Evolutionary conservation across 2,797 vertebrate genomes (phyloP).

Genomic region (Hylomyscus alleni): DNA sequence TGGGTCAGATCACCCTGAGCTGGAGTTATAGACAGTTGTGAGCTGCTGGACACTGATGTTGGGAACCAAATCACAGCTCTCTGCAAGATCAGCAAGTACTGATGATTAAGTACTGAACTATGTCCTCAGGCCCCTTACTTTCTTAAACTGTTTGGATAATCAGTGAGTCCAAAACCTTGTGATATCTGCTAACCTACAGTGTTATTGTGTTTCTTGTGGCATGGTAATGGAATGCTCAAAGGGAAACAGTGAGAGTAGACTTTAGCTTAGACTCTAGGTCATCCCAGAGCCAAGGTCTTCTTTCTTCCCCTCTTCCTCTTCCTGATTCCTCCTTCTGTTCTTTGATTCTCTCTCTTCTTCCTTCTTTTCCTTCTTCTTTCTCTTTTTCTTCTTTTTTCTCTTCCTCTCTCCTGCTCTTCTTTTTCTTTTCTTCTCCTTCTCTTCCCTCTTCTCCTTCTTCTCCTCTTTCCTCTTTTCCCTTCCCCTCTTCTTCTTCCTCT

Average conservation of each 20-base stretch:
- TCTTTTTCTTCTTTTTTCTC: background rate
- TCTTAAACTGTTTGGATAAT: constrained; percentile 56
- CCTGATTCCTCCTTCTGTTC: background rate
- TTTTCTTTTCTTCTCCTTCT: background rate
- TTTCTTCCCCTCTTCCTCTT: background rate
- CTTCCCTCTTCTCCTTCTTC: background rate
- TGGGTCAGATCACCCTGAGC: background rate
- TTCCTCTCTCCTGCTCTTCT: background rate
- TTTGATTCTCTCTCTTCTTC: background rate
- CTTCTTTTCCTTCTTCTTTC: no score
- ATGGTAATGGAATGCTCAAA: constrained; percentile 23
- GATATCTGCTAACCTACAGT: background rate
- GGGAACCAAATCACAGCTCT: background rate
- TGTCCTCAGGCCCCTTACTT: background rate
- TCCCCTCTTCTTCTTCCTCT: background rate
- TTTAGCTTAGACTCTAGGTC: background rate
- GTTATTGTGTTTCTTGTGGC: background rate
- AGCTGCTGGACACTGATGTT: background rate
- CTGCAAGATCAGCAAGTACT: background rate
- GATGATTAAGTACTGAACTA: background rate
- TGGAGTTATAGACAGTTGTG: background rate
- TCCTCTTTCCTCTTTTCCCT: background rate
- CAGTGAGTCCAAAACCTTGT: background rate
- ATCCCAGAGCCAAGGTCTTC: background rate
- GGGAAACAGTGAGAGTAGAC: background rate